Conservation (phyloP, 2,113 vertebrate species). For the Saccopteryx leptura region DNA sequence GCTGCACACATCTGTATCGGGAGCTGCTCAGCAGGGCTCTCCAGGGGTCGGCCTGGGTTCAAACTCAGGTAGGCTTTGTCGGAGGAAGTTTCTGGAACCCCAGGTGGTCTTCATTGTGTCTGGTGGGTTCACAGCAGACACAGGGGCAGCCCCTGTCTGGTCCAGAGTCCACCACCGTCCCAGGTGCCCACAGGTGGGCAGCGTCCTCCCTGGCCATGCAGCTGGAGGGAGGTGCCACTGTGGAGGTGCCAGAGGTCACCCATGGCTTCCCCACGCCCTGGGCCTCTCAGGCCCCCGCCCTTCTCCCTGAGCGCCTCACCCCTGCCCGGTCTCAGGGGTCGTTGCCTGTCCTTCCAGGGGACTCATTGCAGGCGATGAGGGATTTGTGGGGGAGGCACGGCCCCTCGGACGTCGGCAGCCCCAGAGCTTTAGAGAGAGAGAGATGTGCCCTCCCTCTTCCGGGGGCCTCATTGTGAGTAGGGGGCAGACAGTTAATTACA, state of each 20-base stretch:
- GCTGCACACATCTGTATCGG: rapidly evolving
- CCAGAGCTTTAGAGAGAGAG: not conserved
- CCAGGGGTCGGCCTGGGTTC: rapidly evolving
- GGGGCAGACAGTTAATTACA: slow-evolving; percentile 30
- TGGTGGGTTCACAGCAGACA: not conserved
- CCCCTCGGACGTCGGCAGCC: rapidly evolving
- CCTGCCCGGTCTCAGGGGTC: rapidly evolving
- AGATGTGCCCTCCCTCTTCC: rapidly evolving
- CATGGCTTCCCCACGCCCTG: rapidly evolving
- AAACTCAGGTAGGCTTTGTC: not conserved
- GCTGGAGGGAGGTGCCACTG: not conserved
- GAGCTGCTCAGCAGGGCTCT: too few species aligned
- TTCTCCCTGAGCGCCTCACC: rapidly evolving
- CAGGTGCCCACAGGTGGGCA: too few species aligned
- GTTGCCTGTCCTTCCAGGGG: not conserved
- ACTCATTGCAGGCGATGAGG: rapidly evolving
- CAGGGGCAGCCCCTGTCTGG: not conserved
- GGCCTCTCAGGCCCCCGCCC: not conserved
- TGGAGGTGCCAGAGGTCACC: not conserved
- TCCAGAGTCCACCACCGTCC: too few species aligned
- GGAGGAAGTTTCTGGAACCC: not conserved
- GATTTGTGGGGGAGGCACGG: too few species aligned
- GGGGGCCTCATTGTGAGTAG: not conserved
- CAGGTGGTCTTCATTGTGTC: not conserved
- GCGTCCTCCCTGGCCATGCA: rapidly evolving